Base-by-base conservation (phyloP, 1,140 invertebrate genomes). In the Sminthurinus signatus region DNA sequence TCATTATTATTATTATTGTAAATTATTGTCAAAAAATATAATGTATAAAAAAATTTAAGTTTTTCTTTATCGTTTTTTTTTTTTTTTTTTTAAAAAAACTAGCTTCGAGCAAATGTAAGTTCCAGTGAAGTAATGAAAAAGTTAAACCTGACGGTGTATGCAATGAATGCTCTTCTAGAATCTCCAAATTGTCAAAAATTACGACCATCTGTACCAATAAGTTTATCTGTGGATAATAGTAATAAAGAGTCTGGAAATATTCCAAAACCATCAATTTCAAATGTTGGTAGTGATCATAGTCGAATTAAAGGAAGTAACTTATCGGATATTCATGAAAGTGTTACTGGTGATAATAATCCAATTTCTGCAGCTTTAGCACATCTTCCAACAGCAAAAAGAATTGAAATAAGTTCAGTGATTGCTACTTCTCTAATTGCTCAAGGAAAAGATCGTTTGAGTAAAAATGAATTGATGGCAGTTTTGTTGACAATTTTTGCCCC, bases 151-250 rank as follows among this genome's bases (percentile, higher is more conserved):
- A 60, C 51, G 25, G 43, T 60, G 1, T 66, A 55, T 42, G 58
- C 43, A 27, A n/a, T 70, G 10, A 70, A 50, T 62, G 50, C 50
- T 36, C 55, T 70, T 25, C 51, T 70, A 50, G 61, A 66, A 21
- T 44, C 48, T 5, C 57, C 61, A 28, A 48, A 55, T 27, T 70
- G 68, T 46, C 60, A 67, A 46, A 54, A 66, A 36, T 54, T 60
- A 46, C 55, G 51, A 14, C 64, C 64, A 51, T 25, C 48, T 27
- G 48, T 29, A 54, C 14, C 57, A 25, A 17, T 3, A 2, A 3
- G 28, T 17, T 29, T 32, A 10, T 4, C 23, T 52, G 2, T 19
- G 14, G 4, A 14, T 52, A 23, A 8, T 25, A 8, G 5, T 5
- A 21, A 4, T 10, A n/a, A 17, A 10, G 31, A 3, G 2, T 8